A percentile compares a stretch with the other conserved stretches of the same genome.
phyloP scores from a whole-genome alignment of 2,113 vertebrate genomes.

The Falcunculus frontatus region DNA sequence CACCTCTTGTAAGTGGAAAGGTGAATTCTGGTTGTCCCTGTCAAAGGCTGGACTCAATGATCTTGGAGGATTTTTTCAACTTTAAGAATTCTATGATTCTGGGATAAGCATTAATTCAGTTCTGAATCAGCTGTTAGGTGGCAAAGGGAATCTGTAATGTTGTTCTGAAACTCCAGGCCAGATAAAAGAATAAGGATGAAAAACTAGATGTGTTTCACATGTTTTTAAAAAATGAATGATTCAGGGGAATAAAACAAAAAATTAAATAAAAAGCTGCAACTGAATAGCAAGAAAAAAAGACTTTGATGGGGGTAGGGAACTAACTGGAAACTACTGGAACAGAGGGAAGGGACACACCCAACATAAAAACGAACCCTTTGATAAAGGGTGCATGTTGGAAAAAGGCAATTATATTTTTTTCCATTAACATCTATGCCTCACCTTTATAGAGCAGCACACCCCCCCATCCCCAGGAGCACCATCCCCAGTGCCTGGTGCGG shows the following conservation, averaged over 20 bases:
- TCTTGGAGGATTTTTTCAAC: background rate
- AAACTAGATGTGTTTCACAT: background rate
- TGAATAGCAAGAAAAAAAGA: background rate
- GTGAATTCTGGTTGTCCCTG: background rate
- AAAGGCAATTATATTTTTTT: background rate
- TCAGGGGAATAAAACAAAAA: background rate
- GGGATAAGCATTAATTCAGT: background rate
- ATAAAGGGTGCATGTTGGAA: background rate
- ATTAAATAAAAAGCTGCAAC: background rate
- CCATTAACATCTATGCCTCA: background rate
- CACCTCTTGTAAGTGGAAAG: background rate
- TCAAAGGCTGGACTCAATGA: accelerated
- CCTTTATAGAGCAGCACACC: background rate
- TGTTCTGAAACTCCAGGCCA: background rate
- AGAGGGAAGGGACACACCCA: background rate
- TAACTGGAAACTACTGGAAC: background rate
- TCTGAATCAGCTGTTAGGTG: background rate
- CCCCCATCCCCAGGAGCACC: background rate
- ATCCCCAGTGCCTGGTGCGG: accelerated
- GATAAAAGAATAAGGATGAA: background rate
- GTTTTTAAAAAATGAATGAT: background rate
- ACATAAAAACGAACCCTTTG: background rate
- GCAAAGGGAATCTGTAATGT: background rate
- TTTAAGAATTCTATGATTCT: background rate
- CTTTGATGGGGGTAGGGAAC: background rate